phyloP scores from a whole-genome alignment of 2,888 invertebrate species.

The Leuctra nigra region DNA sequence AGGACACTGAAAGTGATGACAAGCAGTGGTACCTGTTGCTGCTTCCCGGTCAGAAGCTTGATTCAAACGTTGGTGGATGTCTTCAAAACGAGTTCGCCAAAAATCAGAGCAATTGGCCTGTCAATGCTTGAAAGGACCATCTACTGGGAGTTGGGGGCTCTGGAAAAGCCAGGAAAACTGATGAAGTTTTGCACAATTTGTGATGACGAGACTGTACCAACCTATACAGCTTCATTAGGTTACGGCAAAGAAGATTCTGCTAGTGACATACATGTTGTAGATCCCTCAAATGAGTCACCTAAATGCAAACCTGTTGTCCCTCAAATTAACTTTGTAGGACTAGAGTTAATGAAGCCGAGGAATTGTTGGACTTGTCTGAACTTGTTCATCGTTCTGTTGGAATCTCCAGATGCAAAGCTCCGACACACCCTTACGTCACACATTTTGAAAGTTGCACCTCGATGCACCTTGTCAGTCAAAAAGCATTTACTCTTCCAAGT shows the following conservation, averaged over 20 bases:
- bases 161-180: slow-evolving; percentile 5
- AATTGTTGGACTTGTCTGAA: slow-evolving; percentile 51
- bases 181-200: slow-evolving; percentile 45
- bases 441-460: slow-evolving; percentile 50
- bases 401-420: slow-evolving; percentile 47
- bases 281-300: not conserved
- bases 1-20: slow-evolving; percentile 41
- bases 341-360: slow-evolving; percentile 29
- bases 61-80: slow-evolving; percentile 47
- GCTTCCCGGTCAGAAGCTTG: slow-evolving; percentile 49
- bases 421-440: slow-evolving; percentile 53
- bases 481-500: slow-evolving; percentile 52
- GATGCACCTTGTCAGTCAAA: slow-evolving; percentile 48
- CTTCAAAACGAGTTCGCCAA: slow-evolving; percentile 37
- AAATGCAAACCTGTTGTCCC: no score
- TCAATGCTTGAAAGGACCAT: slow-evolving; percentile 51
- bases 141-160: slow-evolving; percentile 52
- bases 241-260: not conserved
- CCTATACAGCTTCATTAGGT: not conserved
- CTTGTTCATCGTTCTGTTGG: slow-evolving; percentile 50
- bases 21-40: slow-evolving; percentile 55
- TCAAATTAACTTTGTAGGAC: not conserved
- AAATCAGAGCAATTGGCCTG: slow-evolving; percentile 43
- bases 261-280: no score
- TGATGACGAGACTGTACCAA: no score